phyloP scores from a whole-genome alignment of 2,888 invertebrate genomes.

The Lapara coniferarum region DNA sequence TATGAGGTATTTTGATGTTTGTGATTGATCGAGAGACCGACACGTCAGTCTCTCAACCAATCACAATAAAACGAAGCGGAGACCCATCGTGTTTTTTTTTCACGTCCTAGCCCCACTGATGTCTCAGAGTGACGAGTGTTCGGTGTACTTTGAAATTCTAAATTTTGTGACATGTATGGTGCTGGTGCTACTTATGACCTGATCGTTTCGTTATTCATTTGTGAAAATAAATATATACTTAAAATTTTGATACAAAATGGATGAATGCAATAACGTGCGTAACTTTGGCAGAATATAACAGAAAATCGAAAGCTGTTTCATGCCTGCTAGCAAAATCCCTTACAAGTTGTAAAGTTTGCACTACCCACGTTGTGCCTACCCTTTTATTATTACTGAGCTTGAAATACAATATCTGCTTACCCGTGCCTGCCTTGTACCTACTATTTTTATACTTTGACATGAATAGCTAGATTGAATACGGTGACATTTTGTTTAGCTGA shows the following conservation, averaged over 20 bases:
- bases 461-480: constrained; percentile 9
- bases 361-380: constrained; percentile 17
- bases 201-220: too few relatives aligned
- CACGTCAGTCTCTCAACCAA: too few relatives aligned
- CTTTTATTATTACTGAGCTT: constrained; percentile 17
- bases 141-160: too few relatives aligned
- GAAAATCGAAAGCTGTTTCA: constrained; percentile 14
- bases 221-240: not conserved
- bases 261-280: not conserved
- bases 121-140: too few relatives aligned
- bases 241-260: not conserved
- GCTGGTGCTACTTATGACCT: too few relatives aligned
- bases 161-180: too few relatives aligned
- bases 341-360: constrained; percentile 23
- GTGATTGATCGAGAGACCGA: too few relatives aligned
- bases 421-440: not conserved
- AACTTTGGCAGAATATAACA: constrained; percentile 12
- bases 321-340: constrained; percentile 15
- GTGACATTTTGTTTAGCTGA: constrained; percentile 1
- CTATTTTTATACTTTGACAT: constrained; percentile 10
- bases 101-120: too few relatives aligned
- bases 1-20: too few relatives aligned
- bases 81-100: too few relatives aligned
- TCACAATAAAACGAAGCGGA: too few relatives aligned
- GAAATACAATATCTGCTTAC: constrained; percentile 19